Evolutionary conservation across 35 echinoderm and acorn worm species (phyloP), one percentile per base, ranked within the genome.

Genomic region (Apostichopus japonicus): DNA sequence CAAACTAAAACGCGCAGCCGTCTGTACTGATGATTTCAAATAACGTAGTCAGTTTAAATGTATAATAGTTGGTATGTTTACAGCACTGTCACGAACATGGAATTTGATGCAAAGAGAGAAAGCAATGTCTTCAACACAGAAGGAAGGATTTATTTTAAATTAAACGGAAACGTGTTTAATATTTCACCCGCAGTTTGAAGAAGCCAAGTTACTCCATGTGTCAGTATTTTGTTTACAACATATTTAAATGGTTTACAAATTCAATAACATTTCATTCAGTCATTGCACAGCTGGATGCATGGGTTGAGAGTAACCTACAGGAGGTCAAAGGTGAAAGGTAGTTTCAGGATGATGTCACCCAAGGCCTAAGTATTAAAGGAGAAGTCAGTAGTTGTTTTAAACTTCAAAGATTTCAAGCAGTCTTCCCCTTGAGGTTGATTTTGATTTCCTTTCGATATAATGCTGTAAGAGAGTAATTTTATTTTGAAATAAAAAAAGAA

Each of bases 181-280:
- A 19, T 19, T 75, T 23, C 71, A 21, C 71, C 71, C 71, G 71
- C 71, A 21, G 71, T 75, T 75, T 75, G 17, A n/a, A 75, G 13
- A 19, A 75, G 6, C 71, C 22, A 7, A 19, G 71, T 75, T 75
- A 22, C 17, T 75, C 17, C 17, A 75, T 75, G 71, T 75, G 71
- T 75, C 71, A 75, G 71, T 75, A 75, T 75, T 75, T 23, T 75
- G 71, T 75, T 75, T 75, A 75, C 71, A 21, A 75, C 71, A 75
- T 75, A 75, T 75, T 75, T 75, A 75, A 75, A 75, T 19, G 71
- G 71, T 75, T 75, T 75, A 75, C 22, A 75, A 75, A 75, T 21
- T 75, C 16, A 75, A 75, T 75, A 14, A 75, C 71, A 75, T 75
- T 75, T 75, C 71, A 19, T 75, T 75, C 71, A 75, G 71, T 75